Evolutionary conservation across 1,140 invertebrate species (phyloP).

Genomic region (Apis cerana): DNA sequence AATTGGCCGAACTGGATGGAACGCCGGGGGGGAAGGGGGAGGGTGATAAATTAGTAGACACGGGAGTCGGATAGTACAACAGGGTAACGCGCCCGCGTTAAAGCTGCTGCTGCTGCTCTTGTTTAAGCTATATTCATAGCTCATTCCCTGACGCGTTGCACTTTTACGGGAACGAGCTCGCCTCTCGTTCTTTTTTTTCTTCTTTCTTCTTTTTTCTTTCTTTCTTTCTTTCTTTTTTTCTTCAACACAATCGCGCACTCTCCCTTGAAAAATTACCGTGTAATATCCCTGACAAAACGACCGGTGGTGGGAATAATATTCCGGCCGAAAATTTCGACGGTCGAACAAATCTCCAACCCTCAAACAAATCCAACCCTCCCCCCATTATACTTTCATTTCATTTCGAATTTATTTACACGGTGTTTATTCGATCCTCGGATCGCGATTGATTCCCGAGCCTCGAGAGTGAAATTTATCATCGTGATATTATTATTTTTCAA

Average conservation of each 20-base stretch:
- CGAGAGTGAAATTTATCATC: too few species aligned
- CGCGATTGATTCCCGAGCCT: too few species aligned
- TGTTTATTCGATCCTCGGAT: neutral
- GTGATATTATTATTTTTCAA: too few species aligned
- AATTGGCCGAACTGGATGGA: constrained; percentile 56
- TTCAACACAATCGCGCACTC: neutral
- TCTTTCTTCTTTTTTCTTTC: neutral
- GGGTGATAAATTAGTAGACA: constrained; percentile 59
- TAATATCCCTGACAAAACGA: neutral
- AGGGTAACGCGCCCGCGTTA: constrained; percentile 1
- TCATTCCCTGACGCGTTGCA: constrained; percentile 8
- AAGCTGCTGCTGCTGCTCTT: constrained; percentile 12
- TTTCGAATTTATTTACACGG: neutral
- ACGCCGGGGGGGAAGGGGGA: constrained; percentile 18
- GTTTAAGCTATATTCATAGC: constrained; percentile 40
- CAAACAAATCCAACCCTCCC: too few species aligned
- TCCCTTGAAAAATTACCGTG: constrained; percentile 3
- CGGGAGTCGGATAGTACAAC: neutral
- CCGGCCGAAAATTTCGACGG: neutral
- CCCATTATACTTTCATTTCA: too few species aligned
- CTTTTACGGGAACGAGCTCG: neutral
- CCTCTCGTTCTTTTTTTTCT: neutral
- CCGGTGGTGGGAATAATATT: neutral
- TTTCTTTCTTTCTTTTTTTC: neutral
- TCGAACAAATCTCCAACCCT: too few species aligned